Evolutionary conservation across 2,888 invertebrate species (phyloP).

Genomic region (Tetropium fuscum): DNA sequence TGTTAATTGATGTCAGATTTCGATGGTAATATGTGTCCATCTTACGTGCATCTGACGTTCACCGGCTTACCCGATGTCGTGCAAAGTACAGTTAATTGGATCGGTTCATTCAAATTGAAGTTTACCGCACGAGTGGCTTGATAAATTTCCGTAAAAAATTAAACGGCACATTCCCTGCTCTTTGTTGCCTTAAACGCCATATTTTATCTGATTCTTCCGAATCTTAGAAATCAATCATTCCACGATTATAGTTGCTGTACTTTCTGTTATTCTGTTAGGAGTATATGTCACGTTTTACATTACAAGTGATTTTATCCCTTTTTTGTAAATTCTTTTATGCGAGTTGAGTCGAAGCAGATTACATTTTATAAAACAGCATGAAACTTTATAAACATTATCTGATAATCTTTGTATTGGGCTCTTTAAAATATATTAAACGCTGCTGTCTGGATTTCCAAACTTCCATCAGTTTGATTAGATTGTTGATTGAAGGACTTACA

Average conservation of each 20-base stretch:
- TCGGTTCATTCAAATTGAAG: slow-evolving; percentile 23
- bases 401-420: too few species aligned
- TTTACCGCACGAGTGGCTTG: slow-evolving; percentile 25
- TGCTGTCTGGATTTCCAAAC: too few species aligned
- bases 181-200: slow-evolving; percentile 10
- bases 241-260: slow-evolving; percentile 3
- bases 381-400: too few species aligned
- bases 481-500: too few species aligned
- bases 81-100: slow-evolving; percentile 24
- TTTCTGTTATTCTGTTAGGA: slow-evolving; percentile 2
- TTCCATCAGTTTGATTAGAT: too few species aligned
- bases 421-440: too few species aligned
- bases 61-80: slow-evolving; percentile 7
- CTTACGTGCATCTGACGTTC: slow-evolving; percentile 5
- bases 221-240: slow-evolving; percentile 19
- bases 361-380: too few species aligned
- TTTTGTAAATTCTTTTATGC: too few species aligned
- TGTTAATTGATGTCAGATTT: slow-evolving; percentile 55
- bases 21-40: slow-evolving; percentile 30
- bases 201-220: slow-evolving; percentile 1
- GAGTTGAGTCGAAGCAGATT: too few species aligned
- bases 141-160: slow-evolving; percentile 23
- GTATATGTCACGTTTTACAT: slow-evolving; percentile 26
- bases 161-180: slow-evolving; percentile 10
- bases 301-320: too few species aligned